These are phyloP conservation scores for Aspidapion aeneum DNA, from an alignment of 2,888 invertebrate species.

Conservation along the genomic window DNA sequence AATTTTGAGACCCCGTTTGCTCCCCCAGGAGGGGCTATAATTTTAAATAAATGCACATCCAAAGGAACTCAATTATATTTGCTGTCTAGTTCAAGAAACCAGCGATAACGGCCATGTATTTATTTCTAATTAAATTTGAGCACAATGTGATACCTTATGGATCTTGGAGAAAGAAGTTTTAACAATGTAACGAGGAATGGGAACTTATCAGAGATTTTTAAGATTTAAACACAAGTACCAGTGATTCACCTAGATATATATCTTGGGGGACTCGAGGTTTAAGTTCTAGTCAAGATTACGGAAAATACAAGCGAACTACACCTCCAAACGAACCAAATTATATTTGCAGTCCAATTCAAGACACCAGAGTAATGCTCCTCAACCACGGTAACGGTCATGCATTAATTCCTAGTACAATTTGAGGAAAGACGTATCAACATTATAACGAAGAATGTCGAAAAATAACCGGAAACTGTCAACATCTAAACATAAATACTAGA, in stretches of 20 bases:
- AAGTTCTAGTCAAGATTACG: too few relatives aligned
- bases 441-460: background rate
- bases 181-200: background rate
- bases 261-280: too few relatives aligned
- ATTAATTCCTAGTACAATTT: conserved; percentile 14
- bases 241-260: too few relatives aligned
- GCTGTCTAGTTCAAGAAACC: conserved; percentile 40
- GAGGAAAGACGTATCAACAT: conserved; percentile 2
- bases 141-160: too few relatives aligned
- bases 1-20: background rate
- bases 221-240: too few relatives aligned
- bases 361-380: background rate
- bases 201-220: background rate
- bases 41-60: too few relatives aligned
- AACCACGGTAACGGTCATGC: background rate
- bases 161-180: too few relatives aligned
- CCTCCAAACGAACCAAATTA: too few relatives aligned
- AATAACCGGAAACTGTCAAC: background rate
- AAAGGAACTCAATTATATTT: too few relatives aligned
- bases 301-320: too few relatives aligned
- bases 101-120: conserved; percentile 37
- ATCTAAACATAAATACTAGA: too few relatives aligned
- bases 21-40: background rate
- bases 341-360: background rate
- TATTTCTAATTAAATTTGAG: conserved; percentile 16